Conservation (phyloP, 2,113 vertebrate genomes). For the Macquaria australasica region DNA sequence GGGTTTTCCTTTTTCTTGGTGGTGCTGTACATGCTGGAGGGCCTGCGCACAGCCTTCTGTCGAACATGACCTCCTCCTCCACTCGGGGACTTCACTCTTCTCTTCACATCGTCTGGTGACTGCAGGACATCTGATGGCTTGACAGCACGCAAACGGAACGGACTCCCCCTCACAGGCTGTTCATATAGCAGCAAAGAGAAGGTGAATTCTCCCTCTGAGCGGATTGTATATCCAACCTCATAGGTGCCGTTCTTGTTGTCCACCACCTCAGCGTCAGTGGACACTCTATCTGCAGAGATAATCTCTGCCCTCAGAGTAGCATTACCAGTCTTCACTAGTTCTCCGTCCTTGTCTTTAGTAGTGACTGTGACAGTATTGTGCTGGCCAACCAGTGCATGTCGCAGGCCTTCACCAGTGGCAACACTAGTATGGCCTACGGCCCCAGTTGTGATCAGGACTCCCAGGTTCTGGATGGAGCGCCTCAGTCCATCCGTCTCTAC, state of each 20-base stretch:
- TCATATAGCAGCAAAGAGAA: slow-evolving; percentile 92
- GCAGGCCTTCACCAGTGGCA: slow-evolving; percentile 94
- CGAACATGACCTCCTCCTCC: slow-evolving; percentile 91
- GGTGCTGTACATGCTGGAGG: slow-evolving; percentile 98
- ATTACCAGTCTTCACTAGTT: slow-evolving; percentile 92
- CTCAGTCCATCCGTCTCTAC: slow-evolving; percentile 93
- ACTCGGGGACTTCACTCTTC: slow-evolving; percentile 94
- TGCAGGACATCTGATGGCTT: slow-evolving; percentile 91
- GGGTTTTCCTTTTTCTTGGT: slow-evolving; percentile 93
- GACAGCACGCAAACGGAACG: slow-evolving; percentile 90
- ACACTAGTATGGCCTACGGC: slow-evolving; percentile 93
- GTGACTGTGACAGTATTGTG: slow-evolving; percentile 92
- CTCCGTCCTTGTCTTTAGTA: slow-evolving; percentile 94
- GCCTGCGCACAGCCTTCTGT: slow-evolving; percentile 94
- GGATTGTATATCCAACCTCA: slow-evolving; percentile 92
- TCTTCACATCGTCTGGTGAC: slow-evolving; percentile 95
- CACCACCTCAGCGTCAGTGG: slow-evolving; percentile 87
- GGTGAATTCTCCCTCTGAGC: slow-evolving; percentile 90
- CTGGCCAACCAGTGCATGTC: slow-evolving; percentile 93
- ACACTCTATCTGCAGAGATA: slow-evolving; percentile 82
- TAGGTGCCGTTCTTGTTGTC: slow-evolving; percentile 99
- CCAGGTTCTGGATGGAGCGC: slow-evolving; percentile 95
- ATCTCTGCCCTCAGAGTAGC: slow-evolving; percentile 89
- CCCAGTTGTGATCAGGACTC: slow-evolving; percentile 91
- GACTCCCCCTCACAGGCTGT: slow-evolving; percentile 93